A percentile compares a stretch with the other conserved stretches of the same genome.
phyloP scores from a whole-genome alignment of 2,113 vertebrate species.

The Solea senegalensis region DNA sequence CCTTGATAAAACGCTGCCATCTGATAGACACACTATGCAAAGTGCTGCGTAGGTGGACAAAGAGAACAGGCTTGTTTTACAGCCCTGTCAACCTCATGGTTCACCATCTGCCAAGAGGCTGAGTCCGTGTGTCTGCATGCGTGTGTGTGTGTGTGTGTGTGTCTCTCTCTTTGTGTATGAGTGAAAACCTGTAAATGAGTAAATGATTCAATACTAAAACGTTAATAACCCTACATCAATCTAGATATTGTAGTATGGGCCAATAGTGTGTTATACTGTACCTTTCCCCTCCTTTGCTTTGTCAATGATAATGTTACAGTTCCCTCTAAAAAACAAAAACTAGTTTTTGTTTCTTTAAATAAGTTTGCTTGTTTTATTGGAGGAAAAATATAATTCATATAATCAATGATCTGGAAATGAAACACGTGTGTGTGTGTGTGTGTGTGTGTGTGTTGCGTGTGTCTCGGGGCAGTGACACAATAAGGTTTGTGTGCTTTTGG shows the following conservation, averaged over 20 bases:
- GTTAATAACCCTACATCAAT: neutral
- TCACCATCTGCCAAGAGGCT: conserved; percentile 75
- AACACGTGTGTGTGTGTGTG: conserved; percentile 23
- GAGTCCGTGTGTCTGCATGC: conserved; percentile 10
- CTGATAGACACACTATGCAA: conserved; percentile 77
- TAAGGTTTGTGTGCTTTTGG: conserved; percentile 47
- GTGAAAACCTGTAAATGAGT: neutral
- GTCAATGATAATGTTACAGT: neutral
- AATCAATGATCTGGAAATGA: neutral
- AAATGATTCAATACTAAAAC: conserved; percentile 5
- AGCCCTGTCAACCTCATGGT: conserved; percentile 71
- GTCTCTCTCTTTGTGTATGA: conserved; percentile 20
- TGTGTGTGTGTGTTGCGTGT: conserved; percentile 15
- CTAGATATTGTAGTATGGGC: neutral
- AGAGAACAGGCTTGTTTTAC: conserved; percentile 83
- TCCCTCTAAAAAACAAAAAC: neutral
- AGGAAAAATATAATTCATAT: neutral
- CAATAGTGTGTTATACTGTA: neutral
- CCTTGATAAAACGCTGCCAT: conserved; percentile 81
- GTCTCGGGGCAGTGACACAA: conserved; percentile 27
- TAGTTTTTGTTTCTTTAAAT: neutral
- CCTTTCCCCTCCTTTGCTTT: neutral
- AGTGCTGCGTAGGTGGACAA: conserved; percentile 78
- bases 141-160: neutral
- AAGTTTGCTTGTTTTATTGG: neutral